phyloP scores from a whole-genome alignment of 2,113 vertebrate species.

The Brachyistius frenatus region DNA sequence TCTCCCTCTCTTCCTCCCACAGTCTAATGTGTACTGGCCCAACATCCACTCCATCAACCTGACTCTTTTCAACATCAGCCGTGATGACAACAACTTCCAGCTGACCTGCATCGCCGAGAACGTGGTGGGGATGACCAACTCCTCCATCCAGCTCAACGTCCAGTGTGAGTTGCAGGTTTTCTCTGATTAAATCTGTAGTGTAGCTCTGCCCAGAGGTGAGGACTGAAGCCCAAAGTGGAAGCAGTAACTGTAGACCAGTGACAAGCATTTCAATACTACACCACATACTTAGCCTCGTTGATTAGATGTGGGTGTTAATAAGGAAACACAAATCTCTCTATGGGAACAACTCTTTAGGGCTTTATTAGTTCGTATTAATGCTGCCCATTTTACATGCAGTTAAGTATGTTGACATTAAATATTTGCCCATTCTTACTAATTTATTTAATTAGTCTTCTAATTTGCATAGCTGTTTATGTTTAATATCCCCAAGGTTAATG shows the following conservation, averaged over 20 bases:
- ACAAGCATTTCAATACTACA: background rate
- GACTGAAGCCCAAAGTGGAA: background rate
- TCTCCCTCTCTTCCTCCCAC: slow-evolving; percentile 21
- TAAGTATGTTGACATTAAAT: slow-evolving; percentile 31
- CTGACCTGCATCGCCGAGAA: slow-evolving; percentile 97
- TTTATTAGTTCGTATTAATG: slow-evolving; percentile 14
- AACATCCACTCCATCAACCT: slow-evolving; percentile 97
- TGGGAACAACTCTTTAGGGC: background rate
- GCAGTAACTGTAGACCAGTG: background rate
- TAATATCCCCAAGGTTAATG: slow-evolving; percentile 7
- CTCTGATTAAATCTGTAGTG: background rate
- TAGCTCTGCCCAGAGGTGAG: background rate
- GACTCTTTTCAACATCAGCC: slow-evolving; percentile 94
- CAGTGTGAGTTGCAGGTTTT: slow-evolving; percentile 89
- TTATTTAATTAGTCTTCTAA: slow-evolving; percentile 20
- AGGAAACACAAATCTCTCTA: background rate
- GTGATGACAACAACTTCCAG: slow-evolving; percentile 94
- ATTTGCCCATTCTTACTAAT: slow-evolving; percentile 25
- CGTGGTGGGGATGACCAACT: slow-evolving; percentile 97
- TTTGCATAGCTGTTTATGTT: slow-evolving; percentile 21
- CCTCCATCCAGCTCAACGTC: slow-evolving; percentile 93
- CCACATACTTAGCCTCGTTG: background rate
- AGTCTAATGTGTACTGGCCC: slow-evolving; percentile 97
- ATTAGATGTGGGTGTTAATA: background rate
- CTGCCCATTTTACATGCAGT: background rate